Percentiles rank a stretch among this genome's conserved stretches.
Evolutionary conservation across 2,888 invertebrate species (phyloP).

Genomic region (Sarcophaga carnaria): DNA sequence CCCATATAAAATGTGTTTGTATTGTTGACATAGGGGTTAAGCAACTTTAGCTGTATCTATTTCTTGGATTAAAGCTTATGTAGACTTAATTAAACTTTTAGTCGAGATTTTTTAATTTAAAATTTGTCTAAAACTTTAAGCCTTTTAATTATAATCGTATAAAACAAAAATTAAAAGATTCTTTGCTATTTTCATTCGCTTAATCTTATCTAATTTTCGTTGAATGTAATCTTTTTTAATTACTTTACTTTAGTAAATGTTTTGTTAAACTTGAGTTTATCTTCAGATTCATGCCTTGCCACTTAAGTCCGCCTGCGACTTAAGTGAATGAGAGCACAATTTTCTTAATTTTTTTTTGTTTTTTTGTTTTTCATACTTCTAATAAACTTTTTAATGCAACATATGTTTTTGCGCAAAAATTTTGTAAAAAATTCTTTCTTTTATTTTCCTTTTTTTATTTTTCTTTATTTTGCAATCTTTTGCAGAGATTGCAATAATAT

Average conservation of each 20-base stretch:
- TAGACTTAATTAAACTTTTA: no score
- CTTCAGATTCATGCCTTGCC: background rate
- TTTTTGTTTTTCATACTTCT: constrained; percentile 9
- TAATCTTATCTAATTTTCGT: background rate
- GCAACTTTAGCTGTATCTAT: no score
- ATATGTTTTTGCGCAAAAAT: constrained; percentile 45
- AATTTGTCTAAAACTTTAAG: no score
- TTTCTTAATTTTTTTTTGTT: background rate
- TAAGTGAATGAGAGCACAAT: background rate
- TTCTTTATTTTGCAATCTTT: constrained; percentile 19
- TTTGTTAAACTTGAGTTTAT: constrained; percentile 43
- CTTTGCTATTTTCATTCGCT: background rate
- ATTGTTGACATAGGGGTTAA: no score
- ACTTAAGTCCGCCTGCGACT: background rate
- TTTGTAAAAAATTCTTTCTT: constrained; percentile 15
- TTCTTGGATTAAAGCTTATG: no score
- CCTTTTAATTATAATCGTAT: background rate
- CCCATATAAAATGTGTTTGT: no score
- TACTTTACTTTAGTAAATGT: constrained; percentile 55
- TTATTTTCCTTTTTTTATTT: background rate
- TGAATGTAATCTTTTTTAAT: constrained; percentile 37
- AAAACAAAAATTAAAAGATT: background rate
- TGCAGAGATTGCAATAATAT: no score
- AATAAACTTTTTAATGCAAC: constrained; percentile 53
- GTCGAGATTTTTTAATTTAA: no score